Conservation (phyloP, 2,888 invertebrate species). For the Lithophane leautieri region DNA sequence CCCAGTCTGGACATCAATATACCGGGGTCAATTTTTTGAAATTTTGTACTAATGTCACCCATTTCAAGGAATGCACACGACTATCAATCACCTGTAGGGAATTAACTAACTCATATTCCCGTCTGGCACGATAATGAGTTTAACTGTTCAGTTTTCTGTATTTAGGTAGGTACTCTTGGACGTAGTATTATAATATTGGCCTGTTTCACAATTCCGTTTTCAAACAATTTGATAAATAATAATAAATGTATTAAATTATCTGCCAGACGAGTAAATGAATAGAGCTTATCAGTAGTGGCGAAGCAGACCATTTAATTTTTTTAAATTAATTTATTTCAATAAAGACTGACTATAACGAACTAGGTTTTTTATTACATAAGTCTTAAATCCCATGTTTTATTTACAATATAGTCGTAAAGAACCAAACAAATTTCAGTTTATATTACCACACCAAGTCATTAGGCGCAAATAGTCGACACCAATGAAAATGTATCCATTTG, state of each 20-base stretch:
- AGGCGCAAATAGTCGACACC: background rate
- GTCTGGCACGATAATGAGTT: no score
- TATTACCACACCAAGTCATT: background rate
- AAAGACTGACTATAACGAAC: slow-evolving; percentile 11
- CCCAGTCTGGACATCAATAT: no score
- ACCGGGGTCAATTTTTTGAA: no score
- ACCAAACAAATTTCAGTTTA: slow-evolving; percentile 1
- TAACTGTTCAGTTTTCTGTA: no score
- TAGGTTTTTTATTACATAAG: slow-evolving; percentile 20
- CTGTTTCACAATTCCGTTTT: no score
- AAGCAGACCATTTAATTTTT: background rate
- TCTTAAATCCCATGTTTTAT: slow-evolving; percentile 10
- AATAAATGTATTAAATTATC: background rate
- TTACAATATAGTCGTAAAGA: background rate
- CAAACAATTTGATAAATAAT: background rate
- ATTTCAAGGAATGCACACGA: no score
- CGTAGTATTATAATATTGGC: no score
- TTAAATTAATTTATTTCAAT: background rate
- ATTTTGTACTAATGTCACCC: no score
- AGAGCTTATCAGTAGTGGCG: background rate
- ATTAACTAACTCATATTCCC: no score
- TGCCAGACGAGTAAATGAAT: background rate
- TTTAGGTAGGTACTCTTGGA: no score
- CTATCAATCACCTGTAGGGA: no score
- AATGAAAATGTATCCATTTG: background rate